Percentiles rank a stretch among this genome's conserved stretches.
Conservation (phyloP, 2,888 invertebrate species). For the Capitulum mitella region DNA sequence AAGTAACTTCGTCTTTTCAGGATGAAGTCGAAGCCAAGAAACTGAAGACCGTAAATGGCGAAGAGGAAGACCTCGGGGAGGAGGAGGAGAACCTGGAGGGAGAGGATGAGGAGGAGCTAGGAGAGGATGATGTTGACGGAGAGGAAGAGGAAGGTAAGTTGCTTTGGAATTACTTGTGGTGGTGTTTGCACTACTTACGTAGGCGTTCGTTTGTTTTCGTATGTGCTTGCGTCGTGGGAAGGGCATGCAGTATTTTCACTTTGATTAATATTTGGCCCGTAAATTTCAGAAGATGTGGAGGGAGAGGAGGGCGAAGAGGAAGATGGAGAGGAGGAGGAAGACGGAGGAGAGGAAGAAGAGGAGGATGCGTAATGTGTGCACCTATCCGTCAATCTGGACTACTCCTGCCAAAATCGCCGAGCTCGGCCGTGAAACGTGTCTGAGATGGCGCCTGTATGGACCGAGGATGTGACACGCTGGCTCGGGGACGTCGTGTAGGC, state of each 20-base stretch:
- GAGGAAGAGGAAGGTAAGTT: slow-evolving; percentile 28
- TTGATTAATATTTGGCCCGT: too few species aligned
- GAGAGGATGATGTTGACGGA: slow-evolving; percentile 31
- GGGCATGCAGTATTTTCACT: too few species aligned
- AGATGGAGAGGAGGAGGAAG: slow-evolving; percentile 17
- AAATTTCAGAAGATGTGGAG: not conserved
- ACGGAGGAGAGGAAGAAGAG: slow-evolving; percentile 16
- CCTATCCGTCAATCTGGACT: not conserved
- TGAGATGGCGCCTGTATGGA: not conserved
- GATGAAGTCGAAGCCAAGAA: slow-evolving; percentile 1
- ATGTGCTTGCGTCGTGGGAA: too few species aligned
- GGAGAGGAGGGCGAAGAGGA: slow-evolving; percentile 25
- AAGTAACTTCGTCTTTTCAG: too few species aligned
- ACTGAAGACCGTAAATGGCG: not conserved
- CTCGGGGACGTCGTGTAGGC: not conserved
- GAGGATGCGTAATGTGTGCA: not conserved
- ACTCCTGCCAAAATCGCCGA: not conserved
- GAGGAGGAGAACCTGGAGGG: slow-evolving; percentile 26
- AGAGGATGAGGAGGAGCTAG: slow-evolving; percentile 35
- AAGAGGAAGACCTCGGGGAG: not conserved
- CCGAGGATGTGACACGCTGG: not conserved
- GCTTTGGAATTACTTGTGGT: slow-evolving; percentile 25
- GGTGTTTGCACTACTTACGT: too few species aligned
- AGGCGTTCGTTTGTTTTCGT: too few species aligned
- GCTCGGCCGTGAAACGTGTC: not conserved